Conservation (phyloP, 2,888 invertebrate genomes). For the Nesidiocoris tenuis region DNA sequence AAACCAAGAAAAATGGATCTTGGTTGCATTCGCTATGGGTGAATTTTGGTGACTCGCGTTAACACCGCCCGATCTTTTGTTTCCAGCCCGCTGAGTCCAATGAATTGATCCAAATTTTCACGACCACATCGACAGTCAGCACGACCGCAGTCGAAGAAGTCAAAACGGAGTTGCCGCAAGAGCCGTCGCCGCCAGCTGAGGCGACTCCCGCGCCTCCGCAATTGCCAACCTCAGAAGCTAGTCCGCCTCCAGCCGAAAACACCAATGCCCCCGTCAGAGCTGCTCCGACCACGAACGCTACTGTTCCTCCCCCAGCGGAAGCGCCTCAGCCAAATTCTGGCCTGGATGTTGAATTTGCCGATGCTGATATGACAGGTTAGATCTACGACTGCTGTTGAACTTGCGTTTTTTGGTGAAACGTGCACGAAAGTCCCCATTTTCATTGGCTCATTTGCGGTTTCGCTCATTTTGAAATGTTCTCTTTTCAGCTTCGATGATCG, state of each 20-base stretch:
- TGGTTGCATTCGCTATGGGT: no score
- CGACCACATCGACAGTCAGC: constrained; percentile 10
- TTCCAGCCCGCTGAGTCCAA: neutral
- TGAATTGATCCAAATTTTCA: neutral
- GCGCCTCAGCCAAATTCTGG: constrained; percentile 55
- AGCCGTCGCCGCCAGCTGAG: constrained; percentile 3
- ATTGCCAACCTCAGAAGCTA: constrained; percentile 8
- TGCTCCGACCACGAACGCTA: constrained; percentile 18
- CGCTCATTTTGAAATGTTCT: neutral
- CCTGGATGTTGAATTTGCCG: constrained; percentile 53
- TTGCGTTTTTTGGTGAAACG: neutral
- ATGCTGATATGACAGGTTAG: constrained; percentile 64
- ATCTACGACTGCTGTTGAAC: neutral
- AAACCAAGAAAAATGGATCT: no score
- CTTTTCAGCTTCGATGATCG: constrained; percentile 63
- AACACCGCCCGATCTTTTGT: no score
- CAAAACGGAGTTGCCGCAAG: constrained; percentile 8
- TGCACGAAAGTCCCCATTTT: neutral
- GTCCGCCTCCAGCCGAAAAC: constrained; percentile 1
- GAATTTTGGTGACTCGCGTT: no score
- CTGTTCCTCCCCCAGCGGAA: neutral
- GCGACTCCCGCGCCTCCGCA: neutral
- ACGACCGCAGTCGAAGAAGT: constrained; percentile 24
- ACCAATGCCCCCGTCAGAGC: constrained; percentile 40
- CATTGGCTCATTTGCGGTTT: neutral